Percentiles rank a stretch among this genome's conserved stretches.
These are phyloP conservation scores for Oncopodura yosiiana DNA, from an alignment of 1,140 invertebrate genomes.

Conservation along the genomic window DNA sequence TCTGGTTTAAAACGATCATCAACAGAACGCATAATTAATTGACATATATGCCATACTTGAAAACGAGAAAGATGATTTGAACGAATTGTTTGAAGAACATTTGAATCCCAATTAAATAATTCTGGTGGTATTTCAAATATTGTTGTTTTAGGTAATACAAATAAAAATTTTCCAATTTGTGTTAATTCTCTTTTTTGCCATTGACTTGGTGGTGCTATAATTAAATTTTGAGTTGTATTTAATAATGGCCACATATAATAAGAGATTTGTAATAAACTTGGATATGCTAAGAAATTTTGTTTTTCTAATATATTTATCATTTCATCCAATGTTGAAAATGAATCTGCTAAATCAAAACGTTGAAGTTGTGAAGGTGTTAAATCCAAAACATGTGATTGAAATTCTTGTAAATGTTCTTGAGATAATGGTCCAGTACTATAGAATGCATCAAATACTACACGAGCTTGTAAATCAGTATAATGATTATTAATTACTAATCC, in stretches of 20 bases:
- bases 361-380: conserved; percentile 14
- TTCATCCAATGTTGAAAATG: conserved; percentile 23
- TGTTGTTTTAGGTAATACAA: conserved; percentile 21
- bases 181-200: conserved; percentile 25
- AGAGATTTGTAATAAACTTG: conserved; percentile 23
- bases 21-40: conserved; percentile 8
- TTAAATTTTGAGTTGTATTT: conserved; percentile 4
- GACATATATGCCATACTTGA: conserved; percentile 25
- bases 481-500: conserved; percentile 22
- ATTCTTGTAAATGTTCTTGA: conserved; percentile 27
- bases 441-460: conserved; percentile 24
- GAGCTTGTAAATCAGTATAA: conserved; percentile 20
- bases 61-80: conserved; percentile 13
- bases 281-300: conserved; percentile 1
- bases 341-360: conserved; percentile 22
- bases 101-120: conserved; percentile 23
- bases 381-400: conserved; percentile 19
- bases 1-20: conserved; percentile 26
- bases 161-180: conserved; percentile 26
- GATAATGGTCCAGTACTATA: conserved; percentile 7
- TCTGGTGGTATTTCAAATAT: conserved; percentile 13
- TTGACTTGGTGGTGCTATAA: neutral
- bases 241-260: conserved; percentile 26
- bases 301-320: conserved; percentile 20
- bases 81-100: conserved; percentile 7